Percentiles rank a stretch among this genome's conserved stretches.
Conservation (phyloP, 2,888 invertebrate genomes). For the Rhagophthalmus giganteus region DNA sequence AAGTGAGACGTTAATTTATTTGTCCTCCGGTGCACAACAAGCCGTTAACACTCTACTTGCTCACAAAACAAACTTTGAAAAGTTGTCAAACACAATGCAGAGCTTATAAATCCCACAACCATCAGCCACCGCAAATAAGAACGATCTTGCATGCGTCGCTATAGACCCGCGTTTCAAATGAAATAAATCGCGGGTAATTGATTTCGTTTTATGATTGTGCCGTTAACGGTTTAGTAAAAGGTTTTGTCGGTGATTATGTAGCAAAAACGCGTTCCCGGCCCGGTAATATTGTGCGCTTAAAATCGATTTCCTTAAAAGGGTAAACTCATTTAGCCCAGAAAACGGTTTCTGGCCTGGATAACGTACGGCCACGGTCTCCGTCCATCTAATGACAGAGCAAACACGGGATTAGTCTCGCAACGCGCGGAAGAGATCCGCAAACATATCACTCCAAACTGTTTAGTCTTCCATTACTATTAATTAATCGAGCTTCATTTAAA, state of each 20-base stretch:
- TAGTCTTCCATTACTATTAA: conserved; percentile 41
- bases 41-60: conserved; percentile 28
- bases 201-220: too few species aligned
- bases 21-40: conserved; percentile 26
- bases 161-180: too few species aligned
- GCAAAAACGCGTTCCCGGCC: not conserved
- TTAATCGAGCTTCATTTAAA: conserved; percentile 40
- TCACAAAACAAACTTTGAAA: conserved; percentile 31
- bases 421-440: conserved; percentile 35
- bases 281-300: not conserved
- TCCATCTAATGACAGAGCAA: conserved; percentile 19
- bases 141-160: not conserved
- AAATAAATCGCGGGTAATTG: too few species aligned
- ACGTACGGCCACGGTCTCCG: conserved; percentile 12
- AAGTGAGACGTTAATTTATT: conserved; percentile 30
- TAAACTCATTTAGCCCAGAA: conserved; percentile 12
- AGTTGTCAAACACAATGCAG: conserved; percentile 31
- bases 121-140: conserved; percentile 13
- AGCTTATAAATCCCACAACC: conserved; percentile 28
- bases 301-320: conserved; percentile 18
- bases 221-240: too few species aligned
- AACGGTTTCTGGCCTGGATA: conserved; percentile 14
- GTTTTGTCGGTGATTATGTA: too few species aligned
- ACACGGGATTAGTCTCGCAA: conserved; percentile 23
- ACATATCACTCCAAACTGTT: conserved; percentile 41